Percentiles rank a stretch among this genome's conserved stretches.
Evolutionary conservation across 2,797 vertebrate genomes (phyloP).

Genomic region (Liparis tanakae): DNA sequence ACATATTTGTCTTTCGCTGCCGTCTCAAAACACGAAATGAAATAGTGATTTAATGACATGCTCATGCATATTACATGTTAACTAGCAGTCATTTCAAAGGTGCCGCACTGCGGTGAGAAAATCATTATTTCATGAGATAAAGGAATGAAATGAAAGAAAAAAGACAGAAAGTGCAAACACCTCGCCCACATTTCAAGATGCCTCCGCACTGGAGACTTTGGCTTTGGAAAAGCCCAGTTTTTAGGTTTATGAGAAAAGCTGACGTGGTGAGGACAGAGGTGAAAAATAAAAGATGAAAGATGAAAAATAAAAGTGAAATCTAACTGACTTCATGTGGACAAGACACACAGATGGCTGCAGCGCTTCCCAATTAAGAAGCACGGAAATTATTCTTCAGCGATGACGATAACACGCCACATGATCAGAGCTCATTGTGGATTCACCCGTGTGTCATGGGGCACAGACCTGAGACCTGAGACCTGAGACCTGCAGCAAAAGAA

Average conservation of each 20-base stretch:
- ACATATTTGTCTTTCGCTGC: conserved; percentile 7
- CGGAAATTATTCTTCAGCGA: neutral
- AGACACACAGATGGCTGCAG: neutral
- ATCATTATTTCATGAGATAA: neutral
- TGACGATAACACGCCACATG: neutral
- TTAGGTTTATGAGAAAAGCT: neutral
- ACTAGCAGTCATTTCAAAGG: neutral
- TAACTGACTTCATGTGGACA: neutral
- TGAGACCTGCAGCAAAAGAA: neutral
- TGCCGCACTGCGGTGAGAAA: neutral
- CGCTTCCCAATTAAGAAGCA: neutral
- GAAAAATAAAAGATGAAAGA: too few species aligned
- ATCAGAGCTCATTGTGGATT: neutral
- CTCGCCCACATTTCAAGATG: neutral
- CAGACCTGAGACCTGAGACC: neutral
- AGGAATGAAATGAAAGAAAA: neutral
- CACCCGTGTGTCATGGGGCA: neutral
- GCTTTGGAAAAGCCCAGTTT: neutral
- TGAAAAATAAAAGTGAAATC: neutral
- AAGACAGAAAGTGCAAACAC: conserved; percentile 1
- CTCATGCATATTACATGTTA: conserved; percentile 12
- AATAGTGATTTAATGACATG: neutral
- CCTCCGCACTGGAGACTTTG: neutral
- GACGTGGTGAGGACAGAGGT: neutral
- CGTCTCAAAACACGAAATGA: neutral